Conservation (phyloP, 2,797 vertebrate species). For the Macropus fuliginosus region DNA sequence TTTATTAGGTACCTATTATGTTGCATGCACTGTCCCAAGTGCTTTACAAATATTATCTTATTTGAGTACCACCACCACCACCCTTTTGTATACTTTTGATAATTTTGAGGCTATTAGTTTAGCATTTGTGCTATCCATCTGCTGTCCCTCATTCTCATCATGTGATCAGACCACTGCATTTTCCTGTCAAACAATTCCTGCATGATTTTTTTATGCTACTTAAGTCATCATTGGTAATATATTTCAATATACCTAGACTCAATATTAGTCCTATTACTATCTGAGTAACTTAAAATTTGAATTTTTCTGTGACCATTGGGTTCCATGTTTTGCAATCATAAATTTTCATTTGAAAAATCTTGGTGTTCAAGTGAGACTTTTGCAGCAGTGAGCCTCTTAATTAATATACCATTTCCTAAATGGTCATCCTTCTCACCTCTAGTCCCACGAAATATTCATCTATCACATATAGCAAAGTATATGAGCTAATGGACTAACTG, state of each 20-base stretch:
- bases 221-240: background rate
- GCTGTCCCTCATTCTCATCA: background rate
- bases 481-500: background rate
- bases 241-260: background rate
- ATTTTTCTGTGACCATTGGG: background rate
- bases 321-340: background rate
- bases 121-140: background rate
- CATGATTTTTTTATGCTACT: background rate
- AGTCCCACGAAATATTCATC: background rate
- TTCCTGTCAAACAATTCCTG: background rate
- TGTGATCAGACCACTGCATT: background rate
- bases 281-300: background rate
- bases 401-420: background rate
- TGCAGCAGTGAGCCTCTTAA: background rate
- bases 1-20: background rate
- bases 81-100: background rate
- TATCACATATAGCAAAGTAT: background rate
- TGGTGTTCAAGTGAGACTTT: background rate
- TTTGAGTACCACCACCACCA: background rate
- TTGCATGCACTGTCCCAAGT: background rate
- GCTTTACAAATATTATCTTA: background rate
- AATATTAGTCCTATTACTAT: background rate
- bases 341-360: background rate
- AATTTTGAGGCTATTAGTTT: background rate
- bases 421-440: background rate